Percentiles rank a stretch among this genome's conserved stretches.
These are phyloP conservation scores for Heterodera carotae DNA, from an alignment of 1,140 invertebrate genomes.

Conservation along the genomic window DNA sequence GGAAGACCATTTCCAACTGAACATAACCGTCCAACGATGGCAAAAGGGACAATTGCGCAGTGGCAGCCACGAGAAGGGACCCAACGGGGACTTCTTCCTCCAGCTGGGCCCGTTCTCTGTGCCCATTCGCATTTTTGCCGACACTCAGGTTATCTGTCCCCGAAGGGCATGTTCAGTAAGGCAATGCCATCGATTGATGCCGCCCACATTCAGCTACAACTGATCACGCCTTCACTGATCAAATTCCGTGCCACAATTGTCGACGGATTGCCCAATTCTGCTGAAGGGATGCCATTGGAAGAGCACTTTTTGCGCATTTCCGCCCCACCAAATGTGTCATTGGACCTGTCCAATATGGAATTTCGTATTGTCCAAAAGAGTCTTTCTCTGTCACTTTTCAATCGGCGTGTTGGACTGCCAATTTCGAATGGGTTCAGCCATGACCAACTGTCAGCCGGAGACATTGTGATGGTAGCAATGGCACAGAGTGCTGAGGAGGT, in stretches of 20 bases:
- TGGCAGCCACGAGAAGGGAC: background rate
- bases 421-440: conserved; percentile 28
- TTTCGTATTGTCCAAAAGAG: conserved; percentile 28
- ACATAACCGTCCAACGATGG: conserved; percentile 1
- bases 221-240: conserved; percentile 5
- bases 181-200: too few species aligned
- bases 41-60: background rate
- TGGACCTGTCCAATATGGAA: conserved; percentile 16
- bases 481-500: conserved; percentile 5
- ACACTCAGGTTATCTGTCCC: conserved; percentile 12
- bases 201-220: conserved; percentile 14
- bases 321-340: conserved; percentile 14
- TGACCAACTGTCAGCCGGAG: conserved; percentile 7
- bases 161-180: too few species aligned
- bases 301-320: conserved; percentile 19
- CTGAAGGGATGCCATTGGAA: background rate
- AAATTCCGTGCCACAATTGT: background rate
- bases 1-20: background rate
- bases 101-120: background rate
- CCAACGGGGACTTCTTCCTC: conserved; percentile 1
- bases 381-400: conserved; percentile 11
- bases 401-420: conserved; percentile 11
- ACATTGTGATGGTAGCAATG: conserved; percentile 5
- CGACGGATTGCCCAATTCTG: background rate
- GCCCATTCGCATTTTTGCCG: conserved; percentile 2